Base-by-base conservation (phyloP, 2,888 invertebrate species). In the Trimorus sp. region DNA sequence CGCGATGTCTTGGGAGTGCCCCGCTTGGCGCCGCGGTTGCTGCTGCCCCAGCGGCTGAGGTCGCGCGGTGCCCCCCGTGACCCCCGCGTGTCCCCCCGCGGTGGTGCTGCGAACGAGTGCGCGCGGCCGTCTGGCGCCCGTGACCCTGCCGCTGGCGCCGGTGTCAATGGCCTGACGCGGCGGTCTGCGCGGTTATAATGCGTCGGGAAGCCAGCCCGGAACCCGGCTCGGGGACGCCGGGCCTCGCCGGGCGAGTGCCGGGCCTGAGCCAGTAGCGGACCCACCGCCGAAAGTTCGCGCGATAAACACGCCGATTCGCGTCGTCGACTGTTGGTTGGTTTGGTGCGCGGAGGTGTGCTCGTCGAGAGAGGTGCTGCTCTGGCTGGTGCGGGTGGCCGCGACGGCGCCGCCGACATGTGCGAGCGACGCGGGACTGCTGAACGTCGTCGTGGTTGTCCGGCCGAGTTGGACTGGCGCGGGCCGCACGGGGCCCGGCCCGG, bases 1-100 rank as follows among this genome's bases (percentile, higher is more conserved):
- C 86, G 87, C 88, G 89, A 88, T 89, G 90, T 90, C 89, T 89
- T 89, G 90, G 90, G 90, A 90, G 89, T 90, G 90, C 88, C 90
- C 88, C 80, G 8, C 26, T 85, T 84, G 83, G 49, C 51, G 40
- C 26, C 56, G 36, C 15, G 14, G 45, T 45, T 45, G 45, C 9
- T 48, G 45, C 45, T 45, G 45, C 45, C 45, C 45, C 45, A 45
- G 45, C 45, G 45, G 45, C 45, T 26, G 45, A 45, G 45, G 2
- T 12, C 45, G n/a, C 26, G 26, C 26, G 26, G 26, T 26, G 26
- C 26, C 26, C 26, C n/a, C 26, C 26, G 26, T 26, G 26, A 1
- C 26, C 26, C 26, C 26, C 26, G 26, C 26, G 26, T 26, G n/a
- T n/a, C n/a, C 26, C 26, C 26, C 26, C 26, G 26, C 26, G 26